A percentile compares a stretch with the other conserved stretches of the same genome.
Evolutionary conservation across 2,113 vertebrate species (phyloP).

Genomic region (Lepus europaeus): DNA sequence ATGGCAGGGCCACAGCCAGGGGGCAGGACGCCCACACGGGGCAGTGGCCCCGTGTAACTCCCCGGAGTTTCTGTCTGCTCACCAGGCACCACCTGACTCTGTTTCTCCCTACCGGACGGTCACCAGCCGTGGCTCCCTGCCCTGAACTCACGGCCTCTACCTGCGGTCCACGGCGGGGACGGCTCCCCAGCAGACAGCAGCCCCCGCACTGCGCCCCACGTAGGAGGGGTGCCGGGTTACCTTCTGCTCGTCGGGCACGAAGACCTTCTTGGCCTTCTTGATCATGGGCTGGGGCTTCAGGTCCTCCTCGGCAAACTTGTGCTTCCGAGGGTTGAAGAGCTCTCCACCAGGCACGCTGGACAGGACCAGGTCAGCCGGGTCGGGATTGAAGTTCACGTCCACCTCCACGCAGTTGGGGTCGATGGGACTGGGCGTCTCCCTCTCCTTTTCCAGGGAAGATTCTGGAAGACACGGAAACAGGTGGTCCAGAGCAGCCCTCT

Average conservation of each 20-base stretch:
- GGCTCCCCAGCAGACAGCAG: neutral
- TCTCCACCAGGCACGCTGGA: slow-evolving; percentile 98
- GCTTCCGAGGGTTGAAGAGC: slow-evolving; percentile 98
- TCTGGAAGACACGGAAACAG: slow-evolving; percentile 85
- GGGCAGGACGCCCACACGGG: neutral
- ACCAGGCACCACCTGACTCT: neutral
- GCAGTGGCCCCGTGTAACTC: neutral
- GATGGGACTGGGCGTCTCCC: slow-evolving; percentile 92
- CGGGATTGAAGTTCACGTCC: slow-evolving; percentile 96
- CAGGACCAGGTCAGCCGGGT: slow-evolving; percentile 96
- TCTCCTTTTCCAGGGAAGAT: slow-evolving; percentile 88
- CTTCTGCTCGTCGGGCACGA: slow-evolving; percentile 96
- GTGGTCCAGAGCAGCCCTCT: neutral
- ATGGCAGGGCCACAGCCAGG: slow-evolving; percentile 19
- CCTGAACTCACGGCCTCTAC: neutral
- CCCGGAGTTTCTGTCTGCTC: no score
- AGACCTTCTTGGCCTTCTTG: slow-evolving; percentile 99
- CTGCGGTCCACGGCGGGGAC: neutral
- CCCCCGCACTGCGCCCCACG: no score
- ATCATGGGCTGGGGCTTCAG: slow-evolving; percentile 99
- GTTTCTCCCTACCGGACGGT: neutral
- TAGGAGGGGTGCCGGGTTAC: slow-evolving; percentile 82
- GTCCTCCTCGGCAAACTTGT: slow-evolving; percentile 97
- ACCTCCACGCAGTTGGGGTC: slow-evolving; percentile 96
- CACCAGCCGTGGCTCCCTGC: neutral